phyloP scores from a whole-genome alignment of 1,140 invertebrate genomes.

The Grapholita molesta region DNA sequence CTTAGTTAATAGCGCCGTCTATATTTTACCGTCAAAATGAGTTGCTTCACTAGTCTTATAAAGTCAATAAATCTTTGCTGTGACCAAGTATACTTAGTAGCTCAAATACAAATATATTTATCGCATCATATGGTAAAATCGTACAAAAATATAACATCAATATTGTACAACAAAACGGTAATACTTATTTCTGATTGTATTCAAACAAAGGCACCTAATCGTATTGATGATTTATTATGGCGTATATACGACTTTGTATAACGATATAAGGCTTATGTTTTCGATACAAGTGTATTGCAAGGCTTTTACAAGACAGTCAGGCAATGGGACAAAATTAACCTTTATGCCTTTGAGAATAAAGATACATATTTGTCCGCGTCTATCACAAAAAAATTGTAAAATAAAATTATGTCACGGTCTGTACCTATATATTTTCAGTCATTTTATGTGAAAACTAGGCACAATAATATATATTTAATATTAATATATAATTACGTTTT shows the following conservation, averaged over 20 bases:
- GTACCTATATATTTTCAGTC: too few species aligned
- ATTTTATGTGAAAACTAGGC: too few species aligned
- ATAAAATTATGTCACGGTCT: too few species aligned
- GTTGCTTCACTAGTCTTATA: too few species aligned
- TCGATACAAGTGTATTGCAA: background rate
- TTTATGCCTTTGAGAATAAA: background rate
- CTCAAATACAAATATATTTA: background rate
- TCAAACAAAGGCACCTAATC: background rate
- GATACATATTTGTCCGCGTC: too few species aligned
- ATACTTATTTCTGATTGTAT: background rate
- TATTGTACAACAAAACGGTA: background rate
- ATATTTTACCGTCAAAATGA: too few species aligned
- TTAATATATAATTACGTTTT: too few species aligned
- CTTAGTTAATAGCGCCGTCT: too few species aligned
- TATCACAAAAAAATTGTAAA: too few species aligned
- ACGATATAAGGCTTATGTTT: background rate
- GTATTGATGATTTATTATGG: background rate
- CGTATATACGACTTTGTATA: background rate
- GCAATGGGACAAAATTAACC: background rate
- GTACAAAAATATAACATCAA: slow-evolving; percentile 4
- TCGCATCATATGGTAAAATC: slow-evolving; percentile 5
- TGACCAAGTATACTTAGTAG: too few species aligned
- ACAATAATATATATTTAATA: too few species aligned
- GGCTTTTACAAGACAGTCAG: background rate
- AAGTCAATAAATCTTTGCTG: too few species aligned